Base-by-base conservation (phyloP, 2,797 vertebrate species). In the Pampus argenteus region DNA sequence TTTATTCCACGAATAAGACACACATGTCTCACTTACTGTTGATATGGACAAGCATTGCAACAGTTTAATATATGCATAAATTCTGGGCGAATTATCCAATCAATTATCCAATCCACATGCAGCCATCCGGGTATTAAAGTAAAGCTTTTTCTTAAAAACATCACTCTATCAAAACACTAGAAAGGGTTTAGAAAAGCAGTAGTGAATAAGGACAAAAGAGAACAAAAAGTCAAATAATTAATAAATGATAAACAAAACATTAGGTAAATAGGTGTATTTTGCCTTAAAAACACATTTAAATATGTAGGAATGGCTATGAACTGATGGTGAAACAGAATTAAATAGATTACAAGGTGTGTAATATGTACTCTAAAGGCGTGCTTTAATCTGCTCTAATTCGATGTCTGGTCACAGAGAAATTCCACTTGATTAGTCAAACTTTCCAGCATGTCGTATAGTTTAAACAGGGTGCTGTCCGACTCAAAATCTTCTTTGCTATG, bases 391-490 rank as follows among this genome's bases (percentile, higher is more conserved):
- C 48, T 65, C 13, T 74, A 23, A 69, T 78, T 42, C 80, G 6
- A 66, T n/a, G 71, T 74, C 28, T 65, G 62, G 6, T 61, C 57
- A 34, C 7, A 14, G 56, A 71, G 45, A 75, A 38, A 61, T 74
- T 81, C 71, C 71, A 55, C 25, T 31, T 14, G 9, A 34, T 47
- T 15, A 47, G 44, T 50, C 52, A 62, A 61, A 56, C 59, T 78
- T 79, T 83, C 75, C 64, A 71, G n/a, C 18, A 34, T 49, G 66
- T 70, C 14, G 5, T 44, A 58, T 40, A 55, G 48, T 81, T 76
- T 38, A 52, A 74, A 75, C 25, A 78, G 84, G 89, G 87, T 76
- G 86, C 72, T 81, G 81, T 83, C 81, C 74, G 50, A 47, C 45
- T 73, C 47, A 31, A 56, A 45, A n/a, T 74, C 83, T 73, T 71